Conservation (phyloP, 2,113 vertebrate species). For the Tinamus guttatus region DNA sequence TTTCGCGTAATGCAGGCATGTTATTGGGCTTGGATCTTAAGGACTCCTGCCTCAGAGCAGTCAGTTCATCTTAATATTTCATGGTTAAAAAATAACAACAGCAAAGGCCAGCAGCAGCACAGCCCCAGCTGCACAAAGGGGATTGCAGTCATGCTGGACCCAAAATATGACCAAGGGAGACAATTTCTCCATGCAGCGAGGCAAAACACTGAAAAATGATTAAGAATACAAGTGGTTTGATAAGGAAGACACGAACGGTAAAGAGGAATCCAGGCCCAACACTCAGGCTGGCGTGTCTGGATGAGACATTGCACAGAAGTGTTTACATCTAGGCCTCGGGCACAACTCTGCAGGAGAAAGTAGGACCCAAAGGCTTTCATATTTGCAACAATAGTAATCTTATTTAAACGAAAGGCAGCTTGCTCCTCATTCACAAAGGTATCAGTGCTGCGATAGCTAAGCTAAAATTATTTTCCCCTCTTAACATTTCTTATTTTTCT, state of each 20-base stretch:
- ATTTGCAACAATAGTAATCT: neutral
- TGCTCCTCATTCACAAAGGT: neutral
- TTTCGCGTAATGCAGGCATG: neutral
- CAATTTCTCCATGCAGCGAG: neutral
- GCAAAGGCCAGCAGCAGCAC: constrained; percentile 4
- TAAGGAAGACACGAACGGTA: neutral
- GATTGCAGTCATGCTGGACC: neutral
- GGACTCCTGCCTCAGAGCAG: neutral
- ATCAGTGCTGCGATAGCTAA: constrained; percentile 28
- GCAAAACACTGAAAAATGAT: neutral
- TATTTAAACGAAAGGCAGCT: neutral
- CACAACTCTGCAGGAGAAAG: neutral
- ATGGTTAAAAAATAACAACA: neutral
- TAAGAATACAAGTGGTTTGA: neutral
- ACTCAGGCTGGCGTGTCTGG: neutral
- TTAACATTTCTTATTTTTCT: neutral
- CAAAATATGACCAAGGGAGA: neutral
- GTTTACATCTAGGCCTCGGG: neutral
- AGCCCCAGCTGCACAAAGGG: constrained; percentile 11
- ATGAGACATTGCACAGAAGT: neutral
- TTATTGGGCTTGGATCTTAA: constrained; percentile 26
- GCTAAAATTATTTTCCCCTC: neutral
- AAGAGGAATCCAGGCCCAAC: neutral
- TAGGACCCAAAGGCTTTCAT: neutral
- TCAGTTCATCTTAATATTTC: constrained; percentile 21